Percentiles rank a stretch among this genome's conserved stretches.
phyloP scores from a whole-genome alignment of 2,888 invertebrate species.

The Habrosyne pyritoides region DNA sequence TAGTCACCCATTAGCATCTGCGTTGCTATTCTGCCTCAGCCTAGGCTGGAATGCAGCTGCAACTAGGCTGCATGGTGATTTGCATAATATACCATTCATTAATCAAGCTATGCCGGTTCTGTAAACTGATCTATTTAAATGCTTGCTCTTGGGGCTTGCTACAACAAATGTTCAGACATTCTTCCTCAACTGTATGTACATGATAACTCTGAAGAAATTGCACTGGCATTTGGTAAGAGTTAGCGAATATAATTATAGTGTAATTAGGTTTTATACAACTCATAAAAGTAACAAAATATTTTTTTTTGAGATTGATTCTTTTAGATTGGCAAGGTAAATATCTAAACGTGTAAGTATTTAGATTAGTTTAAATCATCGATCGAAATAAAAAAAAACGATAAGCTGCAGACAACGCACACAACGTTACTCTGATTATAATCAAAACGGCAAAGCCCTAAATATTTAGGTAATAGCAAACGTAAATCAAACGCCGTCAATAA shows the following conservation, averaged over 20 bases:
- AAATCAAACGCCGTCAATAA: too few relatives aligned
- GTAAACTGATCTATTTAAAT: constrained; percentile 6
- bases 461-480: too few relatives aligned
- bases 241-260: background rate
- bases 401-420: too few relatives aligned
- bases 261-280: background rate
- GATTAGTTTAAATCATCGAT: too few relatives aligned
- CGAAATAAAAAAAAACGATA: too few relatives aligned
- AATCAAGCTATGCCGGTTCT: constrained; percentile 36
- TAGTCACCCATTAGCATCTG: constrained; percentile 5
- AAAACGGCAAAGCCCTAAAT: too few relatives aligned
- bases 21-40: constrained; percentile 27
- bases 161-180: constrained; percentile 1
- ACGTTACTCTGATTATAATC: too few relatives aligned
- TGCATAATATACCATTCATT: constrained; percentile 45
- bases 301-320: too few relatives aligned
- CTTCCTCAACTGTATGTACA: too few relatives aligned
- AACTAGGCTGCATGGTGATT: constrained; percentile 31
- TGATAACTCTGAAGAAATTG: background rate
- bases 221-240: background rate
- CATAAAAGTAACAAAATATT: too few relatives aligned
- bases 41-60: constrained; percentile 39
- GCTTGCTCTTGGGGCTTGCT: constrained; percentile 4
- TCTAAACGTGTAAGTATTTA: too few relatives aligned
- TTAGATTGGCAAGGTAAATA: too few relatives aligned